These are phyloP conservation scores for Rhinolophus ferrumequinum DNA, from an alignment of 2,113 vertebrate species.

Conservation along the genomic window DNA sequence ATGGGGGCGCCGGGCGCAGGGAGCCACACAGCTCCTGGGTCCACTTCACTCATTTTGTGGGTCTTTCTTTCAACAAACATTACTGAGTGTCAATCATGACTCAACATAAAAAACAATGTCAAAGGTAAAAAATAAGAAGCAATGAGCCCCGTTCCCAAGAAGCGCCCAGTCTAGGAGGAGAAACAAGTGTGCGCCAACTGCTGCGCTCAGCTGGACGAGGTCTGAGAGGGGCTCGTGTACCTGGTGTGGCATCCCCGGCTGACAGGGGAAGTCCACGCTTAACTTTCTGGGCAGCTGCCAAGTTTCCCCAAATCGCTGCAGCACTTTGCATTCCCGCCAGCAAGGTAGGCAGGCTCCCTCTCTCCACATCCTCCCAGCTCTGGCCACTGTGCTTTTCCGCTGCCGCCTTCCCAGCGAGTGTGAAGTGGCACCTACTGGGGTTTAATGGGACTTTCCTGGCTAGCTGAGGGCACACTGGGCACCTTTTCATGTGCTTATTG, in stretches of 20 bases:
- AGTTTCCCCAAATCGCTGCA: too few species aligned
- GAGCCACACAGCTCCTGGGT: background rate
- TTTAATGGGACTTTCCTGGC: too few species aligned
- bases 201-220: background rate
- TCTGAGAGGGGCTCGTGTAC: too few species aligned
- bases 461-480: background rate
- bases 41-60: background rate
- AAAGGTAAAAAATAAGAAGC: background rate
- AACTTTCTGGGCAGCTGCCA: too few species aligned
- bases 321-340: too few species aligned
- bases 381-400: too few species aligned
- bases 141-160: background rate
- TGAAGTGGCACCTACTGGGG: background rate
- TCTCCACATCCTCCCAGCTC: accelerated
- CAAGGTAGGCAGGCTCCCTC: background rate
- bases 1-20: background rate
- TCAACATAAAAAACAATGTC: background rate
- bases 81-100: background rate
- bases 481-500: background rate
- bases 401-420: background rate
- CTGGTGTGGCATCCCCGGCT: accelerated
- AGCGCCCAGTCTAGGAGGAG: background rate
- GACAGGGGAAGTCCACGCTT: too few species aligned
- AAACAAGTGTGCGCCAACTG: background rate
- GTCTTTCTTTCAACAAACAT: background rate